Base-by-base conservation (phyloP, 2,113 vertebrate species). In the Poecilia latipinna region DNA sequence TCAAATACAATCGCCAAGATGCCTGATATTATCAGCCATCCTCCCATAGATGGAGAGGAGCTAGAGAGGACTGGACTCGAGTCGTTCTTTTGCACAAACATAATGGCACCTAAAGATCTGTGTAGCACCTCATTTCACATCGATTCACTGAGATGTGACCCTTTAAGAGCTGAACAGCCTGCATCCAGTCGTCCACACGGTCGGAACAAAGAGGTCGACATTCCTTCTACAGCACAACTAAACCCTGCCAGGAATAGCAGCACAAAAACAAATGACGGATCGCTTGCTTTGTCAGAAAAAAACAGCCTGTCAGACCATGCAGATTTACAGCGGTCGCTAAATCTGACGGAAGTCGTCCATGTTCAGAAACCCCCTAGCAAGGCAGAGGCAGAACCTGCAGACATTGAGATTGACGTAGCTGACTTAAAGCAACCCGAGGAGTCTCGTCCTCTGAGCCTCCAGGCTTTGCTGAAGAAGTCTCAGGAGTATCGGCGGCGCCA, bases 401-500 rank as follows among this genome's bases (percentile, higher is more conserved):
- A 72, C 19, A 48, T 13, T 37, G 67, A 61, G n/a, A 57, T 19
- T 48, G 61, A 75, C 11, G 35, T 83, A 17, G 61, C 12, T 12
- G 64, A 75, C 39, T 54, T 74, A 42, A 78, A 75, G 7, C 35
- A 62, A 12, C 68, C 29, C 44, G 86, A 70, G 75, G 76, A 84
- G 33, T 90, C 90, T 33, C 84, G 88, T 84, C 90, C 77, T 4
- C 72, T 89, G 31, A 94, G 92, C 73, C 93, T 95, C 33, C 94
- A 95, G 82, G 92, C 86, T 70, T 81, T 95, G 65, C 76, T 95
- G 24, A 94, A 93, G 87, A 94, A 92, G 86, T 95, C 95, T 73
- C 93, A 94, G 84, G 94, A 94, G 82, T 93, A 93, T 63, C 88
- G 92, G 48, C 83, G 75, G 39, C 83, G 70, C 51, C 94, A 95